Evolutionary conservation across 2,113 vertebrate species (phyloP).

Genomic region (Phyllostomus discolor): DNA sequence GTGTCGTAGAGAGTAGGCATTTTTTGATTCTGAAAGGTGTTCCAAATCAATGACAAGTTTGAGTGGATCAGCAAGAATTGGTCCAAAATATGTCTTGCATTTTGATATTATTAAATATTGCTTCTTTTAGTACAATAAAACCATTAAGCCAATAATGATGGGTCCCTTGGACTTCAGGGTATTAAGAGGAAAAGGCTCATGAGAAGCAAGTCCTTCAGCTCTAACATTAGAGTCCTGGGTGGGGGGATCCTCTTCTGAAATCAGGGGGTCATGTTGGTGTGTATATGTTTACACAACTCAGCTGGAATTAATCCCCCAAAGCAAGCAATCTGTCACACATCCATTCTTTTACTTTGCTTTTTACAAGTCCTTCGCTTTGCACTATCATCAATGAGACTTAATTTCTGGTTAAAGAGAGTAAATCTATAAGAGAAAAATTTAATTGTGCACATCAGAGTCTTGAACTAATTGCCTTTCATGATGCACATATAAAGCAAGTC

Average conservation of each 20-base stretch:
- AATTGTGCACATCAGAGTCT: not conserved
- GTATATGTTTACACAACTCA: not conserved
- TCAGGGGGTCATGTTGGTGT: too few species aligned
- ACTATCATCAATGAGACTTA: not conserved
- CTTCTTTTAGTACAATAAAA: not conserved
- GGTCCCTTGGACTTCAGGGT: not conserved
- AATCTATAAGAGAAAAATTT: constrained; percentile 4
- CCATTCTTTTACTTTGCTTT: not conserved
- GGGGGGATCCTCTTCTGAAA: not conserved
- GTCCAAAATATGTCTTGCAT: not conserved
- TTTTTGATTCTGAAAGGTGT: not conserved
- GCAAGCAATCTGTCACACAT: not conserved
- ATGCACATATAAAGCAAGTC: not conserved
- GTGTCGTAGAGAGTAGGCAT: not conserved
- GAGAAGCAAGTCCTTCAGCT: not conserved
- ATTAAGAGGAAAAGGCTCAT: not conserved
- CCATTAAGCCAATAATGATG: not conserved
- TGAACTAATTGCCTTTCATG: constrained; percentile 32
- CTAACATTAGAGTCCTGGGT: not conserved
- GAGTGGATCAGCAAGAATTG: not conserved
- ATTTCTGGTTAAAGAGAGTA: not conserved
- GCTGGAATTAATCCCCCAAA: not conserved
- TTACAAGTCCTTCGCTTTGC: not conserved
- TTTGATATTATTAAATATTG: not conserved
- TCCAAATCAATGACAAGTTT: not conserved